A percentile compares a stretch with the other conserved stretches of the same genome.
Evolutionary conservation across 2,888 invertebrate genomes (phyloP).

Genomic region (Caenorhabditis becei): DNA sequence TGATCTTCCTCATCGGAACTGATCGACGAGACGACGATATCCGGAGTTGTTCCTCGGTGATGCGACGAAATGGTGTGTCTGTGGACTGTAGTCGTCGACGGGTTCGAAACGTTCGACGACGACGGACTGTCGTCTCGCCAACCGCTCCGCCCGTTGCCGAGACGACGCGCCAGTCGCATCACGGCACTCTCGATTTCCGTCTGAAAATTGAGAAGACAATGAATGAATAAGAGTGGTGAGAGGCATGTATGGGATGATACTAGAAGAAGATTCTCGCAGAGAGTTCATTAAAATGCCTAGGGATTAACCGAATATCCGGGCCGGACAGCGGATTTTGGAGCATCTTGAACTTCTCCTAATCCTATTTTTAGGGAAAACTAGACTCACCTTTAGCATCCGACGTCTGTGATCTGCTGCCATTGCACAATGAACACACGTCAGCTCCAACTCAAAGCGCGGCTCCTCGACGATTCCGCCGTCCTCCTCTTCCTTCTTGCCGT

Average conservation of each 20-base stretch:
- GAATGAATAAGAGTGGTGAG: too few relatives aligned
- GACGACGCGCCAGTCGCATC: constrained; percentile 75
- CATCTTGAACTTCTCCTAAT: constrained; percentile 4
- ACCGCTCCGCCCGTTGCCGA: constrained; percentile 71
- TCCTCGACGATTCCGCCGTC: constrained; percentile 64
- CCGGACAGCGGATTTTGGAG: not conserved
- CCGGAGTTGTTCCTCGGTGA: constrained; percentile 70
- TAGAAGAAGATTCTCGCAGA: not conserved
- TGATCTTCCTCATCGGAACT: constrained; percentile 77
- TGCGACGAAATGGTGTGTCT: constrained; percentile 59
- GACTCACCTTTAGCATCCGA: constrained; percentile 59
- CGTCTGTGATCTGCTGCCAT: constrained; percentile 69
- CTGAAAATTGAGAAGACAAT: constrained; percentile 62
- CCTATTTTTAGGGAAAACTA: not conserved
- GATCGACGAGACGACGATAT: constrained; percentile 78
- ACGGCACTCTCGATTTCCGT: constrained; percentile 80
- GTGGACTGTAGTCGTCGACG: constrained; percentile 40
- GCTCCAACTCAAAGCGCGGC: constrained; percentile 68
- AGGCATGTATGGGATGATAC: too few relatives aligned
- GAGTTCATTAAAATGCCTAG: constrained; percentile 4
- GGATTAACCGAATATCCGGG: not conserved
- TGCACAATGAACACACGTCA: constrained; percentile 70
- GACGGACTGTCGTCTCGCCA: constrained; percentile 59
- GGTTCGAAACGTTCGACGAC: constrained; percentile 28
- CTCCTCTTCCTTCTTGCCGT: constrained; percentile 54